These are phyloP conservation scores for Nephrocerus scutellatus DNA, from an alignment of 2,888 invertebrate species.

Conservation along the genomic window DNA sequence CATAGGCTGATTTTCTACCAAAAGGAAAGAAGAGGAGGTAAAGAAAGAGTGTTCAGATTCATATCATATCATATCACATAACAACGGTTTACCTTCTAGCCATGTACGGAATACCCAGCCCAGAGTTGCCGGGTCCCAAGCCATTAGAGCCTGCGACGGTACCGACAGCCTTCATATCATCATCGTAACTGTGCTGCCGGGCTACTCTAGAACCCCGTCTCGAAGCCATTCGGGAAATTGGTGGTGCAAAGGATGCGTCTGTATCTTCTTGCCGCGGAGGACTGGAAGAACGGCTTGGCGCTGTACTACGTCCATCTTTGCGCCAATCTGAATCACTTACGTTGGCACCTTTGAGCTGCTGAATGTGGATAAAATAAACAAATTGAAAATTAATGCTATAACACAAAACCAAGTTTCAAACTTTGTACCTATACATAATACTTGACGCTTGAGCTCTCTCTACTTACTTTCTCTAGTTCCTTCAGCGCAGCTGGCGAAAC, in stretches of 20 bases:
- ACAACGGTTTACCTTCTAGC: slow-evolving; percentile 59
- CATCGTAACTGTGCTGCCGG: slow-evolving; percentile 78
- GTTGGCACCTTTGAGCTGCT: slow-evolving; percentile 61
- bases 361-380: slow-evolving; percentile 4
- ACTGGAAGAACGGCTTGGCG: slow-evolving; percentile 56
- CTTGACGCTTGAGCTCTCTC: background rate
- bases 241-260: slow-evolving; percentile 36
- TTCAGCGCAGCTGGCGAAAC: slow-evolving; percentile 81
- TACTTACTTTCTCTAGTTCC: slow-evolving; percentile 76
- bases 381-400: background rate
- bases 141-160: slow-evolving; percentile 30
- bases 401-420: slow-evolving; percentile 2
- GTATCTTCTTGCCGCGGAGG: slow-evolving; percentile 49
- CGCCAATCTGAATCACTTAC: slow-evolving; percentile 53
- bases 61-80: no score
- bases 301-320: slow-evolving; percentile 55
- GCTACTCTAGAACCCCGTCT: slow-evolving; percentile 58
- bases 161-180: slow-evolving; percentile 55
- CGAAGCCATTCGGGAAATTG: slow-evolving; percentile 47
- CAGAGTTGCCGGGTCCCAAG: slow-evolving; percentile 47
- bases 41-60: background rate
- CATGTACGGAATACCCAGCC: slow-evolving; percentile 65
- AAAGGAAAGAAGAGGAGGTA: background rate
- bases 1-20: slow-evolving; percentile 63
- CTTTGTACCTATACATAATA: background rate